These are phyloP conservation scores for Ammospiza caudacuta DNA, from an alignment of 2,113 vertebrate genomes.

Conservation along the genomic window DNA sequence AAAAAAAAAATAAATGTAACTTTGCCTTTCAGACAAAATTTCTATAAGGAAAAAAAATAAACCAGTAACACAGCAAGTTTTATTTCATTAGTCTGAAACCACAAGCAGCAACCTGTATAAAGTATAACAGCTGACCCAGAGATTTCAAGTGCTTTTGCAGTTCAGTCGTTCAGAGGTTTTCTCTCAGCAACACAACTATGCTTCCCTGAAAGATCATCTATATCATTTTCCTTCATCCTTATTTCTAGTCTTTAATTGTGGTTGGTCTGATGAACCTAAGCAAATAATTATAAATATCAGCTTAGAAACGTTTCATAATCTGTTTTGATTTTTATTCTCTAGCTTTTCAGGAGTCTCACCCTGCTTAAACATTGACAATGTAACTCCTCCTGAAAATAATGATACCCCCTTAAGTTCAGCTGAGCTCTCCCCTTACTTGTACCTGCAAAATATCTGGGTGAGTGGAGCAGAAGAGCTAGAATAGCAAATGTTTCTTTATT, in stretches of 20 bases:
- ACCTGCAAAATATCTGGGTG: neutral
- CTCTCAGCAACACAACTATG: neutral
- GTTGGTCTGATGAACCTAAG: neutral
- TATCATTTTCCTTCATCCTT: neutral
- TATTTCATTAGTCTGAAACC: slow-evolving; percentile 1
- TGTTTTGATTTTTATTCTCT: neutral
- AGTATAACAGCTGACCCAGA: neutral
- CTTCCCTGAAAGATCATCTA: neutral
- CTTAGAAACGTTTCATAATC: neutral
- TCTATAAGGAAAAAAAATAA: neutral
- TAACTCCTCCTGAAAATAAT: neutral
- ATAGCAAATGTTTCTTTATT: neutral
- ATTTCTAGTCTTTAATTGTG: neutral
- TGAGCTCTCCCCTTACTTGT: neutral
- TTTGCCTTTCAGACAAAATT: neutral
- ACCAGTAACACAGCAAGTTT: neutral
- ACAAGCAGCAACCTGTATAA: neutral
- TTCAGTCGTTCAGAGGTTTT: neutral
- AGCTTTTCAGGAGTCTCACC: neutral
- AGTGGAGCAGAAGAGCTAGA: neutral
- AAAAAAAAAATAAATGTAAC: neutral
- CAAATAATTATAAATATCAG: neutral
- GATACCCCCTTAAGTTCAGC: accelerated
- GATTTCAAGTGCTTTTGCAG: neutral
- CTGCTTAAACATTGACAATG: neutral